These are phyloP conservation scores for Ctenopoma multispine DNA, from an alignment of 2,797 vertebrate species.

Conservation along the genomic window DNA sequence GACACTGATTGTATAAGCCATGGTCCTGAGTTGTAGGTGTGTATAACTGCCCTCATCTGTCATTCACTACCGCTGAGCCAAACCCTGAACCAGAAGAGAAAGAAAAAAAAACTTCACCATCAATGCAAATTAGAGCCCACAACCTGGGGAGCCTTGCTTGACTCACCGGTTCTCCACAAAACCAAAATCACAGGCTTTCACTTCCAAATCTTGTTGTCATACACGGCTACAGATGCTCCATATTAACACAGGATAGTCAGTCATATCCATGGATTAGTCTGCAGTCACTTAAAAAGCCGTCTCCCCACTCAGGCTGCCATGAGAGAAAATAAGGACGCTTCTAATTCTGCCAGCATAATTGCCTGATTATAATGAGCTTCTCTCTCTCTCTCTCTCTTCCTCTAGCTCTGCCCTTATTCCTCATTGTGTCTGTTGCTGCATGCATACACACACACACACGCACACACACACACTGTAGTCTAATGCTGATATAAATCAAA, in stretches of 20 bases:
- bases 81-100: slow-evolving; percentile 63
- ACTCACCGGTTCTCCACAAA: slow-evolving; percentile 83
- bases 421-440: slow-evolving; percentile 69
- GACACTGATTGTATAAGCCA: slow-evolving; percentile 62
- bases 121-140: slow-evolving; percentile 91
- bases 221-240: slow-evolving; percentile 77
- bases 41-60: slow-evolving; percentile 62
- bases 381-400: slow-evolving; percentile 70
- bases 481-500: slow-evolving; percentile 78
- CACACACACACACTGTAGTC: slow-evolving; percentile 33
- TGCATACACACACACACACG: slow-evolving; percentile 28
- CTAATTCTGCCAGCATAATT: slow-evolving; percentile 85
- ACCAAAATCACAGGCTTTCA: slow-evolving; percentile 78
- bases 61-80: slow-evolving; percentile 65
- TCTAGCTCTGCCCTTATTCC: slow-evolving; percentile 78
- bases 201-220: slow-evolving; percentile 84
- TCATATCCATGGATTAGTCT: slow-evolving; percentile 78
- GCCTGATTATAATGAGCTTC: slow-evolving; percentile 84
- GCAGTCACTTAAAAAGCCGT: slow-evolving; percentile 73
- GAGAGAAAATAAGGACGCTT: slow-evolving; percentile 81
- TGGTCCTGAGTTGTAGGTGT: slow-evolving; percentile 67
- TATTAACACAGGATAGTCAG: slow-evolving; percentile 73
- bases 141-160: slow-evolving; percentile 80
- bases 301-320: slow-evolving; percentile 74
- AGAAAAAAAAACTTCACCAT: slow-evolving; percentile 81